Percentiles rank a stretch among this genome's conserved stretches.
Conservation (phyloP, 2,888 invertebrate genomes). For the Congeria kusceri region DNA sequence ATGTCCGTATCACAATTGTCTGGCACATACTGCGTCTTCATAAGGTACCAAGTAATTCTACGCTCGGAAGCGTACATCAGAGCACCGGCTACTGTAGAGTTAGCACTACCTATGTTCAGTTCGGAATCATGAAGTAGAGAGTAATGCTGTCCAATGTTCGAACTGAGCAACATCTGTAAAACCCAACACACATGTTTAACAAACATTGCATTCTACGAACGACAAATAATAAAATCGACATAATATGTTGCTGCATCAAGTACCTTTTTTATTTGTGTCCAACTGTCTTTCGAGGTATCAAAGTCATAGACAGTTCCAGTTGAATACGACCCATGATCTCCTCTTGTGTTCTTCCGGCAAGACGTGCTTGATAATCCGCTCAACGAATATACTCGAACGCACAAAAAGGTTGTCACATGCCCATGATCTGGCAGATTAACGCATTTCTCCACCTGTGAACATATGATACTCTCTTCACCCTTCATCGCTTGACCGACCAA, state of each 20-base stretch:
- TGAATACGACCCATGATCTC: not conserved
- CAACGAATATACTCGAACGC: conserved; percentile 22
- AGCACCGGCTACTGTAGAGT: conserved; percentile 16
- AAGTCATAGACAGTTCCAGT: conserved; percentile 32
- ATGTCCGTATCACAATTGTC: conserved; percentile 12
- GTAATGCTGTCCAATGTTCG: conserved; percentile 19
- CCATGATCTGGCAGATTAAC: conserved; percentile 15
- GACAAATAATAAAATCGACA: too few species aligned
- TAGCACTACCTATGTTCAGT: conserved; percentile 25
- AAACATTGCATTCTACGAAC: too few species aligned
- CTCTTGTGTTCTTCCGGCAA: conserved; percentile 10
- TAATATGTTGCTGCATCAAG: too few species aligned
- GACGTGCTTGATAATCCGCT: conserved; percentile 4
- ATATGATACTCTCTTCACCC: too few species aligned
- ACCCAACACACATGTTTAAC: not conserved
- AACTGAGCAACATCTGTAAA: conserved; percentile 35
- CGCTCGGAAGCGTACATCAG: conserved; percentile 32
- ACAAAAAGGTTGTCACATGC: conserved; percentile 8
- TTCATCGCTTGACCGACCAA: too few species aligned
- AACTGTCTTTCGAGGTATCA: conserved; percentile 17
- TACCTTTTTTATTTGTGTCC: conserved; percentile 29
- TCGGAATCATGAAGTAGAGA: conserved; percentile 29
- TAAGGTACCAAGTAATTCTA: conserved; percentile 46
- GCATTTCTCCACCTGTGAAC: conserved; percentile 22
- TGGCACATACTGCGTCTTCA: conserved; percentile 17